Evolutionary conservation across 2,113 vertebrate genomes (phyloP), one percentile per base, ranked within the genome.

Genomic region (Epinephelus moara): DNA sequence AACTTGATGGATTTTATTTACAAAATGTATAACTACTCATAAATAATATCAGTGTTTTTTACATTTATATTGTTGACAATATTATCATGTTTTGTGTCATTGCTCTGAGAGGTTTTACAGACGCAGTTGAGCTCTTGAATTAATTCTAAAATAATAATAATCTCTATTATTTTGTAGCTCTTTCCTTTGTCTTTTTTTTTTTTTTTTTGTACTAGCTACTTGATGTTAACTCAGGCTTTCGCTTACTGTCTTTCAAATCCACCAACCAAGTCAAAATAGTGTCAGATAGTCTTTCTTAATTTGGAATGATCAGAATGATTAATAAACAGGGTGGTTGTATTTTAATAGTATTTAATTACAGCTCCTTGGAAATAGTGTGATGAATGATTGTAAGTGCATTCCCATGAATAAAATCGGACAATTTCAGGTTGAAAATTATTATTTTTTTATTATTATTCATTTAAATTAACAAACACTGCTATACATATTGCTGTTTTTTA

Each of bases 381-480:
- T 10, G 49, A 8, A 21, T 17, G 14, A 21, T 0, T 40, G 11
- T 14, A 23, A 45, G 37, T 77, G 21, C 3, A 21, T 33, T n/a
- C 21, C n/a, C 23, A 71, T 47, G 23, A 83, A 86, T 2, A 33
- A 78, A 67, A 60, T 10, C 63, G 33, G 1, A 70, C 52, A 75
- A 64, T 37, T 69, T 49, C 68, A 80, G 82, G 74, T 70, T 88
- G 79, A 91, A 94, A 93, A 92, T 91, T 23, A 66, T 89, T 91
- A 87, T 80, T 70, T 90, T 45, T 82, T 91, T 88, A 80, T 90
- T 87, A 90, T 90, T 86, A 93, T 91, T 93, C 82, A 93, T 94
- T 95, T 95, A 96, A 96, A 96, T 95, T 93, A 96, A 95, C 94
- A 95, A 96, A 96, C 95, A 96, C 94, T 92, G 95, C 94, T 93